Base-by-base conservation (phyloP, 2,797 vertebrate species). In the Manis crassicaudata region DNA sequence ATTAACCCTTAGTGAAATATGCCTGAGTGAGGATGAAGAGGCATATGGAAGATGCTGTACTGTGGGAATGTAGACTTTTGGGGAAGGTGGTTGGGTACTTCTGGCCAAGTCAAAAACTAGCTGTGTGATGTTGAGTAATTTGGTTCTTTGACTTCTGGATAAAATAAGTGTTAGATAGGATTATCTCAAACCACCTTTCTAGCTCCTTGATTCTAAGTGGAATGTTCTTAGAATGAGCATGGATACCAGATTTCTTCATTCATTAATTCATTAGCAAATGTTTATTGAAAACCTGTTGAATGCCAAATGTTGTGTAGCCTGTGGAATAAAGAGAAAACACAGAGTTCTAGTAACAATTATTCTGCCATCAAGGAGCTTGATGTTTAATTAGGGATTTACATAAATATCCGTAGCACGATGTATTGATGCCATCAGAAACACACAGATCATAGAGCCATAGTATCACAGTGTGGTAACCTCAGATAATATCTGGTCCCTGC, bases 131-230 rank as follows among this genome's bases (percentile, higher is more conserved):
- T 8, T 77, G 32, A 90, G 25, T 80, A 60, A 91, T 90, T 32
- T 81, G 32, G 12, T 6, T 65, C 9, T 88, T 81, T 67, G 46
- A 75, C 60, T 93, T 88, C 23, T 21, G 50, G 54, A 60, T 85
- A 77, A 93, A 88, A 85, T 62, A 21, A 75, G 14, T 50, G n/a
- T 56, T 95, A 75, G 29, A 52, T 58, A 90, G 43, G 16, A 81
- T 68, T 94, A 12, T 23, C 20, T 84, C 27, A 67, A 80, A 37
- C 2, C 4, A 77, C 88, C 35, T 12, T 73, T 91, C 6, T 2
- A 77, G 73, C 10, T 92, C n/a, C 90, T 40, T 77, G 79, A 81
- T 76, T 93, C 70, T 81, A 91, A 88, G 73, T 56, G 14, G 4
- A 94, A 52, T 81, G 17, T 76, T 85, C 50, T 88, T 90, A 65